These are phyloP conservation scores for Callinectes sapidus DNA, from an alignment of 2,888 invertebrate genomes.

Conservation along the genomic window DNA sequence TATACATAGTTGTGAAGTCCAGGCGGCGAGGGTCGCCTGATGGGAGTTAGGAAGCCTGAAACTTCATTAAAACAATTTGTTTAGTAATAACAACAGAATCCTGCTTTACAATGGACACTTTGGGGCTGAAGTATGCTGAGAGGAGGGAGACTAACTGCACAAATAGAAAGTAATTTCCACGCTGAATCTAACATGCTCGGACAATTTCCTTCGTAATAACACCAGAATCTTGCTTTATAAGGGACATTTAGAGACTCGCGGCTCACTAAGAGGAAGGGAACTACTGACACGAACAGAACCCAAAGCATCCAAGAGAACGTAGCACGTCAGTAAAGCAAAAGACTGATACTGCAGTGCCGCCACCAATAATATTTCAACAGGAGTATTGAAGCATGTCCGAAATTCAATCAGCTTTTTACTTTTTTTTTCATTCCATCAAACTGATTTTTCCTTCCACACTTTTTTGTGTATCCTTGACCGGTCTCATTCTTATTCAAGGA, in stretches of 20 bases:
- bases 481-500: too few relatives aligned
- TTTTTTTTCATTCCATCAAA: too few relatives aligned
- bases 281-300: background rate
- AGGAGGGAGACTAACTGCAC: background rate
- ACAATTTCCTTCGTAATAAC: background rate
- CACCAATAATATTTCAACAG: too few relatives aligned
- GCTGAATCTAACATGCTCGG: background rate
- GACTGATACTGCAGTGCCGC: too few relatives aligned
- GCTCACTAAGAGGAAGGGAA: background rate
- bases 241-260: background rate
- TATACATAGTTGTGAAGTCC: background rate
- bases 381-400: too few relatives aligned
- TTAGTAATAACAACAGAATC: constrained; percentile 2
- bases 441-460: too few relatives aligned
- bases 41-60: background rate
- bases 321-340: background rate
- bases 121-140: background rate
- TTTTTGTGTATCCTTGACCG: too few relatives aligned
- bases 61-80: constrained; percentile 22
- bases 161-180: background rate
- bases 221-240: background rate
- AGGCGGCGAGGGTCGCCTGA: background rate
- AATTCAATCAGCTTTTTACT: too few relatives aligned
- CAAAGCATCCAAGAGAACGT: background rate
- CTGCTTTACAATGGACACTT: background rate